phyloP scores from a whole-genome alignment of 2,888 invertebrate genomes.

The Phyto melanocephala region DNA sequence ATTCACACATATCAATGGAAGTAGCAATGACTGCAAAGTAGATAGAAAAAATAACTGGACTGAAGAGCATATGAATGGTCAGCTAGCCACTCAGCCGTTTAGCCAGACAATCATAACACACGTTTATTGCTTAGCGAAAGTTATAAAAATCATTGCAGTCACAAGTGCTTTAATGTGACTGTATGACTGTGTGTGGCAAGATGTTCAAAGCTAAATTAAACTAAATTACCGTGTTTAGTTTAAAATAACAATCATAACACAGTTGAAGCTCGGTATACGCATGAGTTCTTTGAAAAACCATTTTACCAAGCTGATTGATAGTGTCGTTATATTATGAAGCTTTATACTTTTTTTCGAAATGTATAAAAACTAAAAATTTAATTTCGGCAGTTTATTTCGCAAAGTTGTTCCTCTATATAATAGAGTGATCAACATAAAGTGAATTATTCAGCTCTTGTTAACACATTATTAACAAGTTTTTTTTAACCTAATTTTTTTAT shows the following conservation, averaged over 20 bases:
- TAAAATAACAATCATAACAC: not conserved
- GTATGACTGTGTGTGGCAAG: not conserved
- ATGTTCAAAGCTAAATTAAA: slow-evolving; percentile 6
- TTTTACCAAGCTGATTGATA: too few relatives aligned
- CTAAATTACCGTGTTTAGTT: not conserved
- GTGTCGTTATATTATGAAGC: too few relatives aligned
- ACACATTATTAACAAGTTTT: too few relatives aligned
- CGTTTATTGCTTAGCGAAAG: slow-evolving; percentile 56
- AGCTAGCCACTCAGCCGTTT: not conserved
- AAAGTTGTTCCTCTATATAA: too few relatives aligned
- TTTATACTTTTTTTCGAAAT: too few relatives aligned
- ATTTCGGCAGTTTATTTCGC: too few relatives aligned
- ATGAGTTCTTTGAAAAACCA: too few relatives aligned
- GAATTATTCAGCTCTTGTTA: too few relatives aligned
- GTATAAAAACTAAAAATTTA: too few relatives aligned
- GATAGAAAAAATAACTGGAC: slow-evolving; percentile 14
- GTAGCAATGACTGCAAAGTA: not conserved
- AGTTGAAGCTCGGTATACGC: not conserved
- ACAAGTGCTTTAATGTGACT: slow-evolving; percentile 10
- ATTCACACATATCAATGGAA: not conserved
- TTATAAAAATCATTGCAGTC: slow-evolving; percentile 43
- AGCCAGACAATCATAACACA: slow-evolving; percentile 18
- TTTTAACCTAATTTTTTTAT: too few relatives aligned
- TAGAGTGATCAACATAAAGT: too few relatives aligned
- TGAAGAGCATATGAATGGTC: not conserved